phyloP scores from a whole-genome alignment of 1,140 invertebrate species.

The Drosophila kepulauana region DNA sequence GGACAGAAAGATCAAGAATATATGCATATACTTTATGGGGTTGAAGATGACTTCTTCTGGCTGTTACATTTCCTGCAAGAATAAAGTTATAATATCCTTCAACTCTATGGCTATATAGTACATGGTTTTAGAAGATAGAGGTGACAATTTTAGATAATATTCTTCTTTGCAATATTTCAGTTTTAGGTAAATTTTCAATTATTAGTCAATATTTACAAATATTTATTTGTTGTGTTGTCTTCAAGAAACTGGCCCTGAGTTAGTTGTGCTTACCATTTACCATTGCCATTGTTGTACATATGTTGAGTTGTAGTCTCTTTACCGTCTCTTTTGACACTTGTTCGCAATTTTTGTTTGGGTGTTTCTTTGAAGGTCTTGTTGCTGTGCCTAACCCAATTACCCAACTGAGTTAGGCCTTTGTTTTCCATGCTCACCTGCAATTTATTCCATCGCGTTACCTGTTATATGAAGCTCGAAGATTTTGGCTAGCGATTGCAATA shows the following conservation, averaged over 20 bases:
- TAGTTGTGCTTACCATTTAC: slow-evolving; percentile 4
- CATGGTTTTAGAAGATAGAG: no score
- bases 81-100: no score
- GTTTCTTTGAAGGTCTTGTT: slow-evolving; percentile 51
- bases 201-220: background rate
- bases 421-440: slow-evolving; percentile 47
- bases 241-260: slow-evolving; percentile 17
- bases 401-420: slow-evolving; percentile 27
- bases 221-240: background rate
- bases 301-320: slow-evolving; percentile 8
- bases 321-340: slow-evolving; percentile 17
- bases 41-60: no score
- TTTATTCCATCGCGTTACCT: slow-evolving; percentile 31
- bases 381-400: slow-evolving; percentile 16
- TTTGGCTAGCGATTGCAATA: slow-evolving; percentile 62
- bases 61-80: no score
- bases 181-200: no score
- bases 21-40: no score
- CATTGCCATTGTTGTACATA: slow-evolving; percentile 9
- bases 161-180: no score
- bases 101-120: no score
- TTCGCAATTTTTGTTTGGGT: slow-evolving; percentile 22
- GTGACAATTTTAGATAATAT: no score
- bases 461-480: slow-evolving; percentile 74
- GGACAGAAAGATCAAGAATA: no score